Percentiles rank a stretch among this genome's conserved stretches.
These are phyloP conservation scores for Euglossa dilemma DNA, from an alignment of 1,140 invertebrate genomes.

Conservation along the genomic window DNA sequence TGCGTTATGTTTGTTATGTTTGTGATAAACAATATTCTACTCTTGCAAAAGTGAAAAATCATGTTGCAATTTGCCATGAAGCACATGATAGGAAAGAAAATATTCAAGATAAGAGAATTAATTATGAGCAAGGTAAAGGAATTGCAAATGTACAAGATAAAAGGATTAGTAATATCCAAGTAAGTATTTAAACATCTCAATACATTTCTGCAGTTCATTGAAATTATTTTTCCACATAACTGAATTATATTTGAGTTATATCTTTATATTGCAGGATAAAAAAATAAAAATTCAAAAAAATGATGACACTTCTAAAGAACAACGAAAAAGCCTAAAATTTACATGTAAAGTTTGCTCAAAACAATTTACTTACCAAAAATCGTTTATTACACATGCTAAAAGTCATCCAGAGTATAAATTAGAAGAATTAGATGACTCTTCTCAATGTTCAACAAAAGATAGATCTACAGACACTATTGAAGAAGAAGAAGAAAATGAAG, in stretches of 20 bases:
- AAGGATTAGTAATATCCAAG: conserved; percentile 23
- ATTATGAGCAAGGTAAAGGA: conserved; percentile 32
- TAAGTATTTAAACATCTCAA: conserved; percentile 2
- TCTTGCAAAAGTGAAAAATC: conserved; percentile 68
- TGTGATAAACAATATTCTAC: conserved; percentile 73
- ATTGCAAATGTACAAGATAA: conserved; percentile 29
- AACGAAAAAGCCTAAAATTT: conserved; percentile 69
- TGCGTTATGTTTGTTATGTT: conserved; percentile 73
- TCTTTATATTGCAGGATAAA: conserved; percentile 29
- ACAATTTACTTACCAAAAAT: conserved; percentile 76
- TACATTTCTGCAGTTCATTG: neutral
- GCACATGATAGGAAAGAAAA: conserved; percentile 40
- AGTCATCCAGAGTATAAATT: conserved; percentile 71
- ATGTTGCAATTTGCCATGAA: conserved; percentile 62
- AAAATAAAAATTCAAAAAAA: conserved; percentile 22
- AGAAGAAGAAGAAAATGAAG: conserved; percentile 50
- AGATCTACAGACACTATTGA: conserved; percentile 12
- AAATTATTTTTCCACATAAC: neutral
- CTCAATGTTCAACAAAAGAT: conserved; percentile 21
- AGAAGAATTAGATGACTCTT: conserved; percentile 36
- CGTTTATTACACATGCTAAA: conserved; percentile 73
- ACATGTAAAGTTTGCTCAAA: conserved; percentile 75
- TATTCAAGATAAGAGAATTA: conserved; percentile 43
- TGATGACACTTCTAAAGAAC: conserved; percentile 33
- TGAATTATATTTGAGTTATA: neutral